Conservation (phyloP, 2,888 invertebrate species). For the Nephrotoma appendiculata region DNA sequence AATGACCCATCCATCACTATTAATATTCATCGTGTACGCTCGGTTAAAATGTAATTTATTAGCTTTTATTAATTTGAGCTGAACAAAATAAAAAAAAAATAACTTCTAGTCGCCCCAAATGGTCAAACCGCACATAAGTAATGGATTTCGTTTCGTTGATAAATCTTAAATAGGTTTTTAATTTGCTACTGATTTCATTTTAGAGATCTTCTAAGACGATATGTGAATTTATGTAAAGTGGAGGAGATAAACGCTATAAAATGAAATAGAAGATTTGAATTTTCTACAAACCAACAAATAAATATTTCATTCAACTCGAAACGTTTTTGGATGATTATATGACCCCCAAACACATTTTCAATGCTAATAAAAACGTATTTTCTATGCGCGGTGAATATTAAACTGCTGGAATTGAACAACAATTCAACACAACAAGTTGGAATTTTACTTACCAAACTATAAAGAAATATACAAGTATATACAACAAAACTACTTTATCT, state of each 20-base stretch:
- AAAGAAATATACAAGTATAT: not conserved
- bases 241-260: not conserved
- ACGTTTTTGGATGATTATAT: slow-evolving; percentile 1
- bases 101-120: not conserved
- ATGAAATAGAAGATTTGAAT: not conserved
- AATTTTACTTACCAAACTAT: not conserved
- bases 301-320: not conserved
- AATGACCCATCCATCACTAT: not conserved
- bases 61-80: not conserved
- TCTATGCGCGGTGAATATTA: slow-evolving; percentile 3
- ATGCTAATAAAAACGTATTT: slow-evolving; percentile 9
- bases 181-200: not conserved
- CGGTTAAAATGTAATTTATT: not conserved
- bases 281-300: not conserved
- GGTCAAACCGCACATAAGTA: not conserved
- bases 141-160: not conserved
- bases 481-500: not conserved
- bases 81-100: not conserved
- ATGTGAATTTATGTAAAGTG: not conserved
- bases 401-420: not conserved
- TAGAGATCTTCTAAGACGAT: not conserved
- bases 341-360: slow-evolving; percentile 13
- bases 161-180: not conserved
- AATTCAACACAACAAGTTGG: not conserved
- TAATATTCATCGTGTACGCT: not conserved